Evolutionary conservation across 1,140 invertebrate genomes (phyloP).

Genomic region (Rhopalosiphum maidis): DNA sequence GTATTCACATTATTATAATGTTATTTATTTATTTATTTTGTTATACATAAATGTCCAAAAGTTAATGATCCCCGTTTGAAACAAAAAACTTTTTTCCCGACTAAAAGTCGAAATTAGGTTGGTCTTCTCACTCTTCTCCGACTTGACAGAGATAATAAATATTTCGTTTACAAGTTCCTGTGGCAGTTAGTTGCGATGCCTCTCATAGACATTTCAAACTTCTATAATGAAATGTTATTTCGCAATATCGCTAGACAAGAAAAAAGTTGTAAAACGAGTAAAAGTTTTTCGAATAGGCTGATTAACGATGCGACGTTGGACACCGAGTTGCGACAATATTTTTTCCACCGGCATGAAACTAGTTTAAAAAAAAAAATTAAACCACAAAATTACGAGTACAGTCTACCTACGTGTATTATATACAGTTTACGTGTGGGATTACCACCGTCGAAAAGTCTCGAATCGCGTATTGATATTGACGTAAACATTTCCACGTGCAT

Average conservation of each 20-base stretch:
- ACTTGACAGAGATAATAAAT: slow-evolving; percentile 33
- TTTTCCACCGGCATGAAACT: neutral
- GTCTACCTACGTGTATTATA: neutral
- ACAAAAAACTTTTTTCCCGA: slow-evolving; percentile 5
- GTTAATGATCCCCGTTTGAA: neutral
- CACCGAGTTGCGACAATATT: slow-evolving; percentile 26
- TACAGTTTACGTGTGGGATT: neutral
- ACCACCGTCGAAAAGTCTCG: neutral
- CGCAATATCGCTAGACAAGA: slow-evolving; percentile 26
- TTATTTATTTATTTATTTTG: neutral
- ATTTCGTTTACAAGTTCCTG: slow-evolving; percentile 32
- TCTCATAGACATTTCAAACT: slow-evolving; percentile 40
- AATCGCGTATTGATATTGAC: neutral
- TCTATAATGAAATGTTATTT: slow-evolving; percentile 46
- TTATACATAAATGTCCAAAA: neutral
- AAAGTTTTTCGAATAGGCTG: slow-evolving; percentile 41
- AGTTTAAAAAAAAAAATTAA: neutral
- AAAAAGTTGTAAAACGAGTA: slow-evolving; percentile 24
- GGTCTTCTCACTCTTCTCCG: neutral
- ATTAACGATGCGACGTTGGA: slow-evolving; percentile 21
- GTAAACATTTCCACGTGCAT: neutral
- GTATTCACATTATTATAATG: neutral
- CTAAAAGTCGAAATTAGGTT: slow-evolving; percentile 35
- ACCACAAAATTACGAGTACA: slow-evolving; percentile 18
- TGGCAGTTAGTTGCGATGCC: neutral